A percentile compares a stretch with the other conserved stretches of the same genome.
Conservation (phyloP, 2,888 invertebrate genomes). For the Chalcosyrphus nemorum region DNA sequence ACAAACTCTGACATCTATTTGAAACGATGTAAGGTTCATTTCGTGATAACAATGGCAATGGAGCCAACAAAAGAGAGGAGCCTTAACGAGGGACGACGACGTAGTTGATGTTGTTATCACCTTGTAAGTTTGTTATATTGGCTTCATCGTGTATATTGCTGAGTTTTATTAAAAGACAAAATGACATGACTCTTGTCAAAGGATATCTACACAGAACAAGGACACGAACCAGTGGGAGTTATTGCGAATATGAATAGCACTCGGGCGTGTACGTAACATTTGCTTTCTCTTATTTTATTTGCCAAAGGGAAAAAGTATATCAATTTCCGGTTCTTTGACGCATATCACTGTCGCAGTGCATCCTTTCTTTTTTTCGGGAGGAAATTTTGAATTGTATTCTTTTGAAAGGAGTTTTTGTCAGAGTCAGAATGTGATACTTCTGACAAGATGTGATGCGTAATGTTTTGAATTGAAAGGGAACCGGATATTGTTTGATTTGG, state of each 20-base stretch:
- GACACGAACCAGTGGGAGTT: conserved; percentile 17
- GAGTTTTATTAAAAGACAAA: conserved; percentile 12
- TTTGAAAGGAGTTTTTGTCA: neutral
- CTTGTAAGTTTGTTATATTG: conserved; percentile 52
- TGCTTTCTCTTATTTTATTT: too few species aligned
- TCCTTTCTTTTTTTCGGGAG: neutral
- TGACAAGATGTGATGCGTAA: neutral
- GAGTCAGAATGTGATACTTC: neutral
- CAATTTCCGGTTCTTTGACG: neutral
- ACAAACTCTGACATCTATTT: conserved; percentile 12
- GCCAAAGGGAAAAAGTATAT: neutral
- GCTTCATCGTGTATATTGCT: conserved; percentile 4
- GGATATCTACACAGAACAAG: conserved; percentile 26
- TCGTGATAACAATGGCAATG: conserved; percentile 58
- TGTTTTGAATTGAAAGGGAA: neutral
- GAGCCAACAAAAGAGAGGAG: neutral
- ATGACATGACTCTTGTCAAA: conserved; percentile 37
- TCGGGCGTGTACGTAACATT: conserved; percentile 25
- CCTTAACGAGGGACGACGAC: conserved; percentile 13
- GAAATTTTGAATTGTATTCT: neutral
- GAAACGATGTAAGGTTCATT: conserved; percentile 30
- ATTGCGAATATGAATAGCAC: neutral
- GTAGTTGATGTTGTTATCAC: conserved; percentile 59
- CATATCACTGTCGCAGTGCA: neutral
- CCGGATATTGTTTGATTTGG: neutral